These are phyloP conservation scores for Oreochromis mossambicus DNA, from an alignment of 2,797 vertebrate genomes.

Conservation along the genomic window DNA sequence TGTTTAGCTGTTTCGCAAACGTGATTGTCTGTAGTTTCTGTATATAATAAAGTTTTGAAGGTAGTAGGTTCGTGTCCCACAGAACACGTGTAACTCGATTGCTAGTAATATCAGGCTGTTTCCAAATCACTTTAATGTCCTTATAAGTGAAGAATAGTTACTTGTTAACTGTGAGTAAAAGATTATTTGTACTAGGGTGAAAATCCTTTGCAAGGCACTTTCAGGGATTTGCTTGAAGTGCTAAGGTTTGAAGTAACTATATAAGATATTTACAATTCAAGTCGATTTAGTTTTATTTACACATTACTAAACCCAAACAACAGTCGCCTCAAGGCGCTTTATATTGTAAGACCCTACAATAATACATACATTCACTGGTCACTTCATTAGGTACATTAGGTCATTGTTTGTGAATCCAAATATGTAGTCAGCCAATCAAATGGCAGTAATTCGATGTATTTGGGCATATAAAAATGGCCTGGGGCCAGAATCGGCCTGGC, in stretches of 20 bases:
- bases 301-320: background rate
- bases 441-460: background rate
- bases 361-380: background rate
- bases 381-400: background rate
- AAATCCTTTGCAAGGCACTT: background rate
- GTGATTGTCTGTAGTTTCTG: background rate
- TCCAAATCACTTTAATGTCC: background rate
- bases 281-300: background rate
- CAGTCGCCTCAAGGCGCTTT: background rate
- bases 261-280: background rate
- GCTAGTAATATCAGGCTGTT: background rate
- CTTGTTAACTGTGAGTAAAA: background rate
- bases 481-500: no score
- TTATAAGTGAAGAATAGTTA: background rate
- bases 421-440: background rate
- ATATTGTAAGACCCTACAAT: background rate
- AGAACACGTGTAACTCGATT: background rate
- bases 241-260: background rate
- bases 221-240: background rate
- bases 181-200: background rate
- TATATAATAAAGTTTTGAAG: background rate
- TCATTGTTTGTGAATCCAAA: background rate
- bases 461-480: background rate
- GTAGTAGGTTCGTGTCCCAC: background rate
- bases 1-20: background rate